Evolutionary conservation across 1,140 invertebrate genomes (phyloP), one percentile per base, ranked within the genome.

Genomic region (Drosophila hydei): DNA sequence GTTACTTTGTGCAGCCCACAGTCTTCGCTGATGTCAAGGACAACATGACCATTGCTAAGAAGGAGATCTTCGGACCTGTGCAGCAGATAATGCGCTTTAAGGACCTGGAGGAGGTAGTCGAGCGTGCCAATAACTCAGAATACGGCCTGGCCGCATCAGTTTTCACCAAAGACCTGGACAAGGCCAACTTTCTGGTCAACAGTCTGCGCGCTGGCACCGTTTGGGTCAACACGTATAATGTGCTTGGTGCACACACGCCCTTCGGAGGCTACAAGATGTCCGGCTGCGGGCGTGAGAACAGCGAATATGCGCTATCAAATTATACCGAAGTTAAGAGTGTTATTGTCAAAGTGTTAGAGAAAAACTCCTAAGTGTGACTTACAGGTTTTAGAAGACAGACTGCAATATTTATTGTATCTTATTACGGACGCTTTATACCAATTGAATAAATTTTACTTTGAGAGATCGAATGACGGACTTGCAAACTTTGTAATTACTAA

Each of bases 41-140:
- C 79, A 84, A 96, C 73, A 97, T 97, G 96, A 93, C 92, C 59
- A 97, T 97, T 85, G 96, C 96, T 3, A 94, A 93, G 73, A 95
- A 97, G 92, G 96, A 97, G 94, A 97, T 98, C 78, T 98, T 98
- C 92, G 97, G 97, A 1, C 97, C 97, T 4, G 97, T 98, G 0
- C 96, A 97, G 92, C 94, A 94, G 52, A 97, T 98, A 45, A 90
- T 98, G 7, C 97, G 97, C 83, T 98, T 98, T 87, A 94, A 96
- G 19, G 95, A 94, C 2, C 92, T 97, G 61, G 96, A 98, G 3
- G 97, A 98, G 92, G 94, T 96, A 0, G 95, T 98, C 38, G 94
- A 96, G 67, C 93, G 97, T 51, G 95, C 96, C 0, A 98, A 98
- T 90, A 93, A 95, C 69, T 96, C 97, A 3, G 93, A 93, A 30